Base-by-base conservation (phyloP, 2,113 vertebrate genomes). In the Ammodytes marinus region DNA sequence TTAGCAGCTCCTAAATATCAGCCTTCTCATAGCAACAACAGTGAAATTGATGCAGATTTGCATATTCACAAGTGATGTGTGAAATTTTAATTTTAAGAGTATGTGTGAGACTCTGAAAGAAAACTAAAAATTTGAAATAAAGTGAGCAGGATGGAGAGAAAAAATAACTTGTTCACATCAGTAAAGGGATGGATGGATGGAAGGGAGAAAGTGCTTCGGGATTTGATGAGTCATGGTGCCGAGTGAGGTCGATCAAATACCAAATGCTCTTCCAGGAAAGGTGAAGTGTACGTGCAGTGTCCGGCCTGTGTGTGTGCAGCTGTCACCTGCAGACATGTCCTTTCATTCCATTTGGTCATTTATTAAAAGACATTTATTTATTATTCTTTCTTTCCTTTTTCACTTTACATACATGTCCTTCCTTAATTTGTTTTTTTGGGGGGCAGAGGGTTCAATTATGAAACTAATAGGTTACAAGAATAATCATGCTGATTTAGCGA, bases 201-300 rank as follows among this genome's bases (percentile, higher is more conserved):
- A 27, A 45, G 19, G 42, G 8, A 5, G 3, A 7, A 37, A 35
- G 19, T 27, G 27, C 27, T 9, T n/a, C 64, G 50, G 3, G 50
- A 6, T 84, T 47, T 76, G 85, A 79, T 89, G 84, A 91, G 61
- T 92, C 88, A 86, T 40, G 6, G 5, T 69, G 67, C 46, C 55
- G 74, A 63, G 19, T 68, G 57, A 88, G 75, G 74, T 78, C 49
- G 13, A 46, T 53, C 4, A 14, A 52, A 71, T n/a, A n/a, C 52
- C 10, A 39, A 66, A 27, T 39, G 35, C 35, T 65, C 15, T 83
- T 77, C 76, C 76, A 39, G 59, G 73, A 74, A 77, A 77, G 50
- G 80, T 74, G 50, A 74, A 19, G 52, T 61, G 53, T 66, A 6
- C 1, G 1, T 61, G 55, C 45, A 27, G 35, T 61, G 6, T 37